These are phyloP conservation scores for Periparus ater DNA, from an alignment of 2,797 vertebrate genomes.

Conservation along the genomic window DNA sequence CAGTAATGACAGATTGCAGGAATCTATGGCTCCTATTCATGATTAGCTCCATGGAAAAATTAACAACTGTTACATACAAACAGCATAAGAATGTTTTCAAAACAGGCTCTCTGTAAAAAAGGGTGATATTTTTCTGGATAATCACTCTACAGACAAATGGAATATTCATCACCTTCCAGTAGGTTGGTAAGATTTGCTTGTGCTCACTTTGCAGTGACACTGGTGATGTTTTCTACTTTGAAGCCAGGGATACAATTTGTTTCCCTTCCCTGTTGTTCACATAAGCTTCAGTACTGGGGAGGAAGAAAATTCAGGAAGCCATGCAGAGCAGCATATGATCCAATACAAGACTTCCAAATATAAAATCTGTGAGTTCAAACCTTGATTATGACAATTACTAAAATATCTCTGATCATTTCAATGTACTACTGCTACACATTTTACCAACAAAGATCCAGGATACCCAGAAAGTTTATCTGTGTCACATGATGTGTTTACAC, in stretches of 20 bases:
- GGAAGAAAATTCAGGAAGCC: neutral
- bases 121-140: neutral
- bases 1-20: slow-evolving; percentile 58
- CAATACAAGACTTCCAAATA: neutral
- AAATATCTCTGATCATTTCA: neutral
- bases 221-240: neutral
- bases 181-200: neutral
- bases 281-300: neutral
- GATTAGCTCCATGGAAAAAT: slow-evolving; percentile 49
- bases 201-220: neutral
- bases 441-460: neutral
- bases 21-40: slow-evolving; percentile 27
- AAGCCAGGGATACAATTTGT: neutral
- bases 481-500: neutral
- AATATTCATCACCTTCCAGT: neutral
- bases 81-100: slow-evolving; percentile 37
- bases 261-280: neutral
- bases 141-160: neutral
- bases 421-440: neutral
- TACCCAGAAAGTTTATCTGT: neutral
- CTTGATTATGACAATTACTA: neutral
- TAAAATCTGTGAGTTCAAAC: neutral
- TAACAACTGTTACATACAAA: slow-evolving; percentile 59
- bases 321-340: neutral
- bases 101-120: slow-evolving; percentile 18